Base-by-base conservation (phyloP, 2,888 invertebrate genomes). In the Vesta saturnalis region DNA sequence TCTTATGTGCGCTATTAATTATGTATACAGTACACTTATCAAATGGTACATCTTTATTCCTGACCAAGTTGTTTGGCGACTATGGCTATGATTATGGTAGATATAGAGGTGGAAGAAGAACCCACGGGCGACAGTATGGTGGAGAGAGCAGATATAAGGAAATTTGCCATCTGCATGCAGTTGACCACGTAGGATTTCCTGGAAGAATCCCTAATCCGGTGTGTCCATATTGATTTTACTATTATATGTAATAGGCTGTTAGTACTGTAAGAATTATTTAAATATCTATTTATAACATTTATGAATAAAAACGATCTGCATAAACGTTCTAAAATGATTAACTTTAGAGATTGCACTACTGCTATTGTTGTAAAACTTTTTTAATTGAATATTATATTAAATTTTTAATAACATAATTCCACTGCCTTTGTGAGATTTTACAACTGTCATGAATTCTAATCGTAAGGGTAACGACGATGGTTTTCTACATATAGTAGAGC, bases 101-200 rank as follows among this genome's bases (percentile, higher is more conserved):
- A 39, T 72, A 70, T 60, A 39, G 55, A 1, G 47, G 60, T n/a
- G 63, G 66, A 18, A 52, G 69, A 49, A 59, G 61, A 39, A 67
- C 64, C 39, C 64, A 61, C 18, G 47, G 63, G 15, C 43, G 62
- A 10, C 57, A 64, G 63, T 73, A 76, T 30, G 79, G 77, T 76
- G 88, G 84, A 14, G 85, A 85, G 39, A 87, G 89, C 75, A 86
- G 90, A 0, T 93, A 89, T 83, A 90, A 89, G 78, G 88, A 90
- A 59, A 89, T 93, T 72, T 93, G 93, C 78, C 86, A 89, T 64
- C 88, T 92, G 5, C 88, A 91, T 72, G 88, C 89, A 76, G 84
- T 87, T 0, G 86, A 89, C 80, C 85, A 86, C 18, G 87, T 87
- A 72, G 88, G 87, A 1, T 87, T 89, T 84, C 86, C 91, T 76